phyloP scores from a whole-genome alignment of 2,113 vertebrate species.

The Etia nguti region DNA sequence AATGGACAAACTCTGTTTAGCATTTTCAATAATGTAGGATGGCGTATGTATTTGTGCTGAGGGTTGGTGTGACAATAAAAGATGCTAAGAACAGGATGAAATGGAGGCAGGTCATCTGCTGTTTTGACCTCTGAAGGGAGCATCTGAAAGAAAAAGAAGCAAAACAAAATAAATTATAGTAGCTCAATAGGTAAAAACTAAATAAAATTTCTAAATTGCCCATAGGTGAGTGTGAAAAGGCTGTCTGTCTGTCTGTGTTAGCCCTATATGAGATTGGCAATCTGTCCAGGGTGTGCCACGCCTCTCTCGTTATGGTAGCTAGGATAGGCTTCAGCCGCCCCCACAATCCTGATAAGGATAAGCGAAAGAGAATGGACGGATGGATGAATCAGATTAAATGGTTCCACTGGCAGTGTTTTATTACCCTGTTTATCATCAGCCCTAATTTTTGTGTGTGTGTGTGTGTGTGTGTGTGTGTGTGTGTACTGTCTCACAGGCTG shows the following conservation, averaged over 20 bases:
- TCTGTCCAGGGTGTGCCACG: background rate
- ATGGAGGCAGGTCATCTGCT: background rate
- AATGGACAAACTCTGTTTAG: background rate
- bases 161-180: background rate
- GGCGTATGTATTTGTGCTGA: background rate
- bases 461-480: background rate
- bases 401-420: background rate
- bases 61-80: background rate
- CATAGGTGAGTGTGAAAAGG: background rate
- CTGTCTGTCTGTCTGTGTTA: background rate
- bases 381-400: background rate
- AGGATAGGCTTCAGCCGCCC: background rate
- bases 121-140: background rate
- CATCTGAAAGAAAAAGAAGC: background rate
- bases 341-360: background rate
- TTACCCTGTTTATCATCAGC: background rate
- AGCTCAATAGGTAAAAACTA: background rate
- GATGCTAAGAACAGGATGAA: background rate
- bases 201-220: background rate
- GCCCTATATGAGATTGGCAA: background rate
- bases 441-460: background rate
- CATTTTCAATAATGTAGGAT: background rate
- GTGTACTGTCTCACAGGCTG: slow-evolving; percentile 73
- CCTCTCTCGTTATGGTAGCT: background rate
- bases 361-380: background rate